These are phyloP conservation scores for Pteruthius melanotis DNA, from an alignment of 2,113 vertebrate species.

Conservation along the genomic window DNA sequence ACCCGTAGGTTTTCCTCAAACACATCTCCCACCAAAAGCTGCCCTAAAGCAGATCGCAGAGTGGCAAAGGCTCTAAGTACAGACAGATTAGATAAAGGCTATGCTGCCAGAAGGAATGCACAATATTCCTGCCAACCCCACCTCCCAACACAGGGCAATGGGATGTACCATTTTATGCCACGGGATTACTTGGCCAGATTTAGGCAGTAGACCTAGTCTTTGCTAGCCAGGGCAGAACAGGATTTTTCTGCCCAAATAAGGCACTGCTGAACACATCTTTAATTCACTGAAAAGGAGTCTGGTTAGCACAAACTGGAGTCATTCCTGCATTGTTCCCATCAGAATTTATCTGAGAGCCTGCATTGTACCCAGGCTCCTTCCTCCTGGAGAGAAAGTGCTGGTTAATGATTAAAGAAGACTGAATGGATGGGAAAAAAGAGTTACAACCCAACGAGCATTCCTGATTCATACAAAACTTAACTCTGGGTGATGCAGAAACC, in stretches of 20 bases:
- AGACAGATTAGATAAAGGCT: background rate
- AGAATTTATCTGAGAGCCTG: background rate
- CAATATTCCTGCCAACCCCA: background rate
- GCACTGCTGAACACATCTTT: background rate
- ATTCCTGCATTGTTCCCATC: background rate
- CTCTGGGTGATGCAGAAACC: background rate
- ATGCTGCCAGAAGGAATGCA: background rate
- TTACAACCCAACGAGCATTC: background rate
- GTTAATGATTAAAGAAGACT: slow-evolving; percentile 12
- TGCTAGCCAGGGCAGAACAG: background rate
- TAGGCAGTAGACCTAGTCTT: background rate
- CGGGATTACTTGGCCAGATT: background rate
- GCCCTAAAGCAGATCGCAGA: background rate
- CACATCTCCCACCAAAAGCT: background rate
- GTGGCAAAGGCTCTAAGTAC: background rate
- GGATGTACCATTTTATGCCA: background rate
- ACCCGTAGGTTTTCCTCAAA: background rate
- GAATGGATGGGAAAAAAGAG: background rate
- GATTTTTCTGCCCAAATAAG: background rate
- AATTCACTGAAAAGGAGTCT: background rate
- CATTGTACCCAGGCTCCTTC: background rate
- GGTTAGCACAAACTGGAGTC: background rate
- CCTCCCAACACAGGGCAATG: background rate
- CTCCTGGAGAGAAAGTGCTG: background rate
- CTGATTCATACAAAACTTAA: background rate